Evolutionary conservation across 2,888 invertebrate genomes (phyloP).

Genomic region (Sylvicola fuscatus): DNA sequence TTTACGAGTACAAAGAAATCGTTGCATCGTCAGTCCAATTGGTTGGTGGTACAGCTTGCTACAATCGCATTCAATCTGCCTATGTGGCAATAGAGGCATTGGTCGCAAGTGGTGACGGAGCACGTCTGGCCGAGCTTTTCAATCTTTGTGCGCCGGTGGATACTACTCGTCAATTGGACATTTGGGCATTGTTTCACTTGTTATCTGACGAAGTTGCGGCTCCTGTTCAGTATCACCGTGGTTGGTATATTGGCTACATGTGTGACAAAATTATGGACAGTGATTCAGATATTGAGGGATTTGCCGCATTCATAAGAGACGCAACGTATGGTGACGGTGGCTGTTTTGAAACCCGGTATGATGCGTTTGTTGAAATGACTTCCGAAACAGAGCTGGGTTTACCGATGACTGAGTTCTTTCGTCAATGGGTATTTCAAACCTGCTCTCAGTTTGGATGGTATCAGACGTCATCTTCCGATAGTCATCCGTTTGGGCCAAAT

Average conservation of each 20-base stretch:
- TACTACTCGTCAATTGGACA: conserved; percentile 15
- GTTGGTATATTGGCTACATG: conserved; percentile 8
- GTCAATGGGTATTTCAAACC: conserved; percentile 61
- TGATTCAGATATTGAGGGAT: conserved; percentile 12
- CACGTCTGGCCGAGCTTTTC: conserved; percentile 16
- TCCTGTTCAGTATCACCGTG: conserved; percentile 17
- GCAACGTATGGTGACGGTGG: no score
- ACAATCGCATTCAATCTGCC: conserved; percentile 17
- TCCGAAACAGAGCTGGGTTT: no score
- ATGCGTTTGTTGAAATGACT: no score
- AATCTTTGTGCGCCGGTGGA: conserved; percentile 19
- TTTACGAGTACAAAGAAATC: conserved; percentile 26
- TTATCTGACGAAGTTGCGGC: conserved; percentile 17
- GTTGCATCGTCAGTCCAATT: conserved; percentile 17
- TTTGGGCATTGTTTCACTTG: conserved; percentile 18
- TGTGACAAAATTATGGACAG: conserved; percentile 12
- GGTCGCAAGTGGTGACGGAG: conserved; percentile 13
- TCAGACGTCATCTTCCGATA: conserved; percentile 41
- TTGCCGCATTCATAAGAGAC: conserved; percentile 13
- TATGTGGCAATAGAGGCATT: conserved; percentile 16
- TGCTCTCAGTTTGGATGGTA: conserved; percentile 75
- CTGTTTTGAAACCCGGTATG: no score
- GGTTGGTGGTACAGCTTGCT: conserved; percentile 18
- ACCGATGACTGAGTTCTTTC: neutral
- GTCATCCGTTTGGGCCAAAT: conserved; percentile 31